Evolutionary conservation across 2,797 vertebrate genomes (phyloP).

Genomic region (Chaenodraco wilsoni): DNA sequence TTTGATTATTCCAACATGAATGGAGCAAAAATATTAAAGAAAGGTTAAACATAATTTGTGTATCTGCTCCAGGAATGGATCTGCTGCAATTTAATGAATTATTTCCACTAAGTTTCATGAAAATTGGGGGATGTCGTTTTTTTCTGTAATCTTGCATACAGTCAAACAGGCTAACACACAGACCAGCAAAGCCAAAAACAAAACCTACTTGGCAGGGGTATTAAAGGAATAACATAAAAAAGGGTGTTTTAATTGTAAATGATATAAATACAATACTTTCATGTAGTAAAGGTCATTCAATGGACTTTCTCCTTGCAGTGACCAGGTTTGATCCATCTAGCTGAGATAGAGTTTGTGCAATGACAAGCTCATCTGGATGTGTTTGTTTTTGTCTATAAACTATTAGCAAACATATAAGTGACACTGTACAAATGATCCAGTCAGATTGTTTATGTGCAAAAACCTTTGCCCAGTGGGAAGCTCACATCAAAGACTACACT

Average conservation of each 20-base stretch:
- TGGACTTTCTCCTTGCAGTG: background rate
- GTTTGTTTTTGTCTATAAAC: constrained; percentile 29
- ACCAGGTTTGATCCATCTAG: background rate
- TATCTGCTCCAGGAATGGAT: no score
- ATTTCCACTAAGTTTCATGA: no score
- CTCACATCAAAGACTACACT: constrained; percentile 61
- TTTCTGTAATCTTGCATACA: no score
- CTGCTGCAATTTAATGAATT: no score
- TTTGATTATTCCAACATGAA: no score
- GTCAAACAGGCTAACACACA: no score
- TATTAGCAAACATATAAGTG: constrained; percentile 31
- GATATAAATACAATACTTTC: background rate
- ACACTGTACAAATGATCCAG: constrained; percentile 41
- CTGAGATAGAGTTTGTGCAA: constrained; percentile 4
- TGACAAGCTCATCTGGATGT: constrained; percentile 4
- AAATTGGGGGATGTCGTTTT: no score
- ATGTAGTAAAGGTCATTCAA: background rate
- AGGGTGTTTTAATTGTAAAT: background rate
- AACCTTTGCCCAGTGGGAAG: constrained; percentile 58
- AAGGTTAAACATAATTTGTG: no score
- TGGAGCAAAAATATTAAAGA: no score
- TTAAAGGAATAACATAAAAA: background rate
- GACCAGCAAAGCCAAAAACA: no score
- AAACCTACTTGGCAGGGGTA: no score
- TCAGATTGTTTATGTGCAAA: constrained; percentile 55